Base-by-base conservation (phyloP, 2,888 invertebrate genomes). In the Platerodrilus igneus region DNA sequence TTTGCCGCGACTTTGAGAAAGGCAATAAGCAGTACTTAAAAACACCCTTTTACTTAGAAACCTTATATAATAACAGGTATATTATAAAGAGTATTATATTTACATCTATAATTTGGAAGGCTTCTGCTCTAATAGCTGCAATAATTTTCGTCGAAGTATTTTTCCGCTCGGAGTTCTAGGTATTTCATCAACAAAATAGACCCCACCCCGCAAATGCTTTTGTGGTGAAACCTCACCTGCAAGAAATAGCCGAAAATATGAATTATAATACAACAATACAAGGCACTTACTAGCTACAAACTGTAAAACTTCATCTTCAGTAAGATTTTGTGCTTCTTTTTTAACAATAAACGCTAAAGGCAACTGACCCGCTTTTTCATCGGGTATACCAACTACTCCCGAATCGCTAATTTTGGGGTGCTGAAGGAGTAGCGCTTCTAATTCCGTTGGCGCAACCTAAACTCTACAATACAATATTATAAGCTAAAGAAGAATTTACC, bases 361-460 rank as follows among this genome's bases (percentile, higher is more conserved):
- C 39, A 87, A 67, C 63, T 88, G 88, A 5, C 90, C 89, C 20
- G 82, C 80, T 29, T 61, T 63, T 57, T 82, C 83, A 63, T 89
- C 77, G 0, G 86, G 83, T 33, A 79, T 64, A 10, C 90, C 92
- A 57, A 91, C 78, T 22, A 93, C 92, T 20, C 87, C 91, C 10
- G 78, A 83, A 61, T 92, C 91, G 38, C 77, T 75, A 32, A 93
- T 77, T 34, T 75, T 75, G 1, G 76, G 70, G 70, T 87, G 81
- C 14, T 79, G 79, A 28, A 89, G 67, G 20, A 93, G 66, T 32
- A 92, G 60, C 8, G 81, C 82, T 67, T 93, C 93, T 23, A 93
- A 67, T 69, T 93, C 92, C 1, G 92, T 90, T 2, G 92, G 93
- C 0, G 92, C 85, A 21, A 83, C 81, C 79, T 82, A 58, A 1